Percentiles rank a stretch among this genome's conserved stretches.
phyloP scores from a whole-genome alignment of 2,113 vertebrate species.

The Rynchops niger region DNA sequence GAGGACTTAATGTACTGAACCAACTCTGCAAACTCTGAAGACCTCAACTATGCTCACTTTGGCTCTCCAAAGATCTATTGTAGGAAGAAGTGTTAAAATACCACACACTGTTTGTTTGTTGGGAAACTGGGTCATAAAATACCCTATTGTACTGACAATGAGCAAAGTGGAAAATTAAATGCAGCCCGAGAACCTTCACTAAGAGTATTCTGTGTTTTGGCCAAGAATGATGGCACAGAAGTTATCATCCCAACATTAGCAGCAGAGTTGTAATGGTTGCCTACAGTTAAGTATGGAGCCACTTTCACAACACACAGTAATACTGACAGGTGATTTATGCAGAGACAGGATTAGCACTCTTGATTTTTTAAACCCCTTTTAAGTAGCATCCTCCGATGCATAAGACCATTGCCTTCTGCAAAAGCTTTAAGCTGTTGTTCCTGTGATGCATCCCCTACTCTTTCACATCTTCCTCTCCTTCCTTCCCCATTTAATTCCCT shows the following conservation, averaged over 20 bases:
- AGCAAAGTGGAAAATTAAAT: background rate
- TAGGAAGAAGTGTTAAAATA: background rate
- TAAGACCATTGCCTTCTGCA: background rate
- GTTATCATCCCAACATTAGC: background rate
- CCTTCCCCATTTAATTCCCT: background rate
- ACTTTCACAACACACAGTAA: background rate
- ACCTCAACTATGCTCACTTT: background rate
- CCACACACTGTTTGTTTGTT: background rate
- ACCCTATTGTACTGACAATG: background rate
- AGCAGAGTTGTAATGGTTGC: background rate
- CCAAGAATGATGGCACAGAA: background rate
- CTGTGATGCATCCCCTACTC: rapidly evolving
- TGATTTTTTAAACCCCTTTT: background rate
- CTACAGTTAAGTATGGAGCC: background rate
- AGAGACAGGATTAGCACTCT: background rate
- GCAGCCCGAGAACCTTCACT: background rate
- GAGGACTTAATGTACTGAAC: background rate
- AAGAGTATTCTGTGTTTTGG: background rate
- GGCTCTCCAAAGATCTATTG: background rate
- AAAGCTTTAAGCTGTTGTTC: background rate
- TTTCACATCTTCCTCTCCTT: background rate
- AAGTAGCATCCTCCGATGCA: background rate
- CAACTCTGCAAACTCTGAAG: background rate
- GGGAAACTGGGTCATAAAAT: constrained; percentile 9
- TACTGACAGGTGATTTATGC: background rate